A percentile compares a stretch with the other conserved stretches of the same genome.
These are phyloP conservation scores for human DNA, from an alignment of 2,113 vertebrate species.

Conservation along the genomic window DNA sequence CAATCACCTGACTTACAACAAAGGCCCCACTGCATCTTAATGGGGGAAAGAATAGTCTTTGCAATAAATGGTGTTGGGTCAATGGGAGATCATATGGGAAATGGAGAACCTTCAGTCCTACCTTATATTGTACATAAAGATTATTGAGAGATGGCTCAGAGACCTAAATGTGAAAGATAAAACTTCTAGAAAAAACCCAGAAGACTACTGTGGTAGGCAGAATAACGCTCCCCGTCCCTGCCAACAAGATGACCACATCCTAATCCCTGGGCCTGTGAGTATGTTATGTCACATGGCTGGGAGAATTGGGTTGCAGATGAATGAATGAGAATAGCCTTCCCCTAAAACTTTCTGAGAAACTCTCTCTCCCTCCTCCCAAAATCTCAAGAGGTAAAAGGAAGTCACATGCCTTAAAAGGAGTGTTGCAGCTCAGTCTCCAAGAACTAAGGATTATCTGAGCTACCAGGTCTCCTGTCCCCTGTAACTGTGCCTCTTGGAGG, in stretches of 20 bases:
- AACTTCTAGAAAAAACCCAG: neutral
- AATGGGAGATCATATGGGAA: too few species aligned
- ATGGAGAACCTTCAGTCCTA: neutral
- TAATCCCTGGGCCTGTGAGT: neutral
- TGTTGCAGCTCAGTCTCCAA: neutral
- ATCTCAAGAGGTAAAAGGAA: neutral
- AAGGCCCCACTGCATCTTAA: neutral
- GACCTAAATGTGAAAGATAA: neutral
- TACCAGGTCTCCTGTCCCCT: rapidly evolving
- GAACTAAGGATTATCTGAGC: neutral
- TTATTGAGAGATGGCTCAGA: neutral
- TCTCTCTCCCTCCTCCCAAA: neutral
- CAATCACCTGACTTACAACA: neutral
- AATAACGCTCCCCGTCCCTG: neutral
- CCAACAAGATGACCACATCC: neutral
- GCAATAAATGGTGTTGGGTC: neutral
- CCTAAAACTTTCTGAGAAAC: neutral
- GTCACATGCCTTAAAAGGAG: neutral
- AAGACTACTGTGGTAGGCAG: neutral
- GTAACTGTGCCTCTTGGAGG: neutral
- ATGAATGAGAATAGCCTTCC: too few species aligned
- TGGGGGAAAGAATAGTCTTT: neutral
- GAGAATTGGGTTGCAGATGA: too few species aligned
- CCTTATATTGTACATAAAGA: neutral
- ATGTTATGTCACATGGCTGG: neutral